These are phyloP conservation scores for Eptatretus atami DNA, from an alignment of 2,797 vertebrate species.

Conservation along the genomic window DNA sequence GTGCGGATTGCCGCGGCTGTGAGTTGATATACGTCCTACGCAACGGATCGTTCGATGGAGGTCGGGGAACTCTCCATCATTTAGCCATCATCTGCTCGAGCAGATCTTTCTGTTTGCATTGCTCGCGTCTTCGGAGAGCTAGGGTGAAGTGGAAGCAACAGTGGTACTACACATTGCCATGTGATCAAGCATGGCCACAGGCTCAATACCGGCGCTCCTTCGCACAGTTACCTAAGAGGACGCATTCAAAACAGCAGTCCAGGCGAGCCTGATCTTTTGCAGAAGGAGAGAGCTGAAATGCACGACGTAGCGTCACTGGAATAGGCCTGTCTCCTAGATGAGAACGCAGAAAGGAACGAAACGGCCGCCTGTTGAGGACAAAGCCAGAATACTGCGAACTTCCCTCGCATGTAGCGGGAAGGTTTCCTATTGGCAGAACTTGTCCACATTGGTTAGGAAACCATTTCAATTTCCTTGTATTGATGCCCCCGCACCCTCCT, in stretches of 20 bases:
- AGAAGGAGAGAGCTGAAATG: constrained; percentile 76
- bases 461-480: too few relatives aligned
- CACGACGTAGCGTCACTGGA: constrained; percentile 82
- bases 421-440: too few relatives aligned
- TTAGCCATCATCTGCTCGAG: constrained; percentile 94
- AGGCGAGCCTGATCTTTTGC: constrained; percentile 83
- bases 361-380: constrained; percentile 33
- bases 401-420: too few relatives aligned
- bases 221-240: constrained; percentile 47
- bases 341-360: constrained; percentile 86
- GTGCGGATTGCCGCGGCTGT: constrained; percentile 62
- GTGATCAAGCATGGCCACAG: background rate
- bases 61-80: constrained; percentile 98
- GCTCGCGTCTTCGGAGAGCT: constrained; percentile 95
- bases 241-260: constrained; percentile 92
- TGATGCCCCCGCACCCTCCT: too few relatives aligned
- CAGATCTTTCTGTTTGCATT: constrained; percentile 93
- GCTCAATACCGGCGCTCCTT: background rate
- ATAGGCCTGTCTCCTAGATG: constrained; percentile 85
- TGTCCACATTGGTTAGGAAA: too few relatives aligned
- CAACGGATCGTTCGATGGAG: constrained; percentile 88
- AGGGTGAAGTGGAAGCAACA: constrained; percentile 10
- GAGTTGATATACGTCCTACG: constrained; percentile 81
- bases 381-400: background rate
- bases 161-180: background rate